A percentile compares a stretch with the other conserved stretches of the same genome.
phyloP scores from a whole-genome alignment of 2,888 invertebrate species.

The Sinohyriopsis cumingii region DNA sequence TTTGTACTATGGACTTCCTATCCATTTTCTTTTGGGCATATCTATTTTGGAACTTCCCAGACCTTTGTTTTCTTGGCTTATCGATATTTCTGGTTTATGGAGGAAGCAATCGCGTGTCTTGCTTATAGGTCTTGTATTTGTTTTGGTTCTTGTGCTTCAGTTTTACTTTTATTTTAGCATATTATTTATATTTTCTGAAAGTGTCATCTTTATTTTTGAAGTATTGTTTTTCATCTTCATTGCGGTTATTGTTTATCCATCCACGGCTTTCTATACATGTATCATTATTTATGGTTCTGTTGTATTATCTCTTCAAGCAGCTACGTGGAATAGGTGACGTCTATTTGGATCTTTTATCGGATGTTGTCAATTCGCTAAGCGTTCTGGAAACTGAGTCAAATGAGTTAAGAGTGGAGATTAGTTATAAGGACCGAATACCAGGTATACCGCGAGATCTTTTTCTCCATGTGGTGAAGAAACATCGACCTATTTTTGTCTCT shows the following conservation, averaged over 20 bases:
- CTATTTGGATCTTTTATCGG: conserved; percentile 19
- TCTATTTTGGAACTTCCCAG: neutral
- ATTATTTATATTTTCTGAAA: conserved; percentile 5
- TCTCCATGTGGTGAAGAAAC: conserved; percentile 6
- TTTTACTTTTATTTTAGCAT: neutral
- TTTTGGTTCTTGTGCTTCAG: too few relatives aligned
- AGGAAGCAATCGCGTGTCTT: too few relatives aligned
- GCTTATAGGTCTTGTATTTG: neutral
- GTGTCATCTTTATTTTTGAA: conserved; percentile 15
- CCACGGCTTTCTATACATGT: conserved; percentile 20
- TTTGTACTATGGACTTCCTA: conserved; percentile 13
- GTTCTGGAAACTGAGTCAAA: conserved; percentile 5
- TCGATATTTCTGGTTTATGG: too few relatives aligned
- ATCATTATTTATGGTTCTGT: conserved; percentile 13
- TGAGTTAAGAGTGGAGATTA: neutral
- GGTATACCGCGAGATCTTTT: conserved; percentile 18
- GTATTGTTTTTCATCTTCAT: conserved; percentile 17
- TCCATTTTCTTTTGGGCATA: neutral
- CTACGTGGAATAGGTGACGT: conserved; percentile 8
- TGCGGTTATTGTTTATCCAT: conserved; percentile 19
- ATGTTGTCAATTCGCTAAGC: conserved; percentile 9
- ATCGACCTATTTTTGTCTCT: conserved; percentile 18
- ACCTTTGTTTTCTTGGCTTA: too few relatives aligned
- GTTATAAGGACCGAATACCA: conserved; percentile 7
- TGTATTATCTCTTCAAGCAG: conserved; percentile 18